A percentile compares a stretch with the other conserved stretches of the same genome.
Evolutionary conservation across 2,113 vertebrate species (phyloP).

Genomic region (Acanthochromis polyacanthus): DNA sequence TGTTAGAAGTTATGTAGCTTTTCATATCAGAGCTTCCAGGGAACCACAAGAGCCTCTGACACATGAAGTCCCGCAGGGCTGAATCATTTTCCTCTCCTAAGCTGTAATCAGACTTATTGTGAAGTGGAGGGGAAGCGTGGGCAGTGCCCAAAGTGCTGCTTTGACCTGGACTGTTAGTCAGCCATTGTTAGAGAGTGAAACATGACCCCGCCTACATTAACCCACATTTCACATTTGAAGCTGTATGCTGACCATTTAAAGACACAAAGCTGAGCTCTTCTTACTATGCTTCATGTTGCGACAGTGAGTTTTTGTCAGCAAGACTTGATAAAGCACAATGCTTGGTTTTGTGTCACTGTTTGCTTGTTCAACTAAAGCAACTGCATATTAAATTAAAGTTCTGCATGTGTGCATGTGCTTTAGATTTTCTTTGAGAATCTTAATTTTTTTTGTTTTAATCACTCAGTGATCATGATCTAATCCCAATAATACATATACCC

Average conservation of each 20-base stretch:
- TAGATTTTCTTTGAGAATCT: neutral
- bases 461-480: neutral
- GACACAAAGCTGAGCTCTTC: neutral
- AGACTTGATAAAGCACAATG: neutral
- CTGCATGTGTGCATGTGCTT: conserved; percentile 64
- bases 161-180: conserved; percentile 48
- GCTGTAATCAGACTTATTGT: conserved; percentile 38
- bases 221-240: conserved; percentile 16
- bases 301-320: neutral
- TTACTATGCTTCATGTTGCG: neutral
- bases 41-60: conserved; percentile 12
- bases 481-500: neutral
- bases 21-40: neutral
- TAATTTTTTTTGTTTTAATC: conserved; percentile 17
- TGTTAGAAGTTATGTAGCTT: conserved; percentile 1
- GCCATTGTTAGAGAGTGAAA: conserved; percentile 61
- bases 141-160: conserved; percentile 8
- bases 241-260: conserved; percentile 15
- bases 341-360: conserved; percentile 2
- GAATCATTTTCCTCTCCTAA: conserved; percentile 64
- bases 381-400: conserved; percentile 3
- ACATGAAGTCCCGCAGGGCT: conserved; percentile 18
- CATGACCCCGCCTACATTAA: conserved; percentile 35
- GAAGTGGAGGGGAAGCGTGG: conserved; percentile 50
- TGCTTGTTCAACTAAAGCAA: neutral